phyloP scores from a whole-genome alignment of 1,140 invertebrate genomes.

The Helicoverpa armigera region DNA sequence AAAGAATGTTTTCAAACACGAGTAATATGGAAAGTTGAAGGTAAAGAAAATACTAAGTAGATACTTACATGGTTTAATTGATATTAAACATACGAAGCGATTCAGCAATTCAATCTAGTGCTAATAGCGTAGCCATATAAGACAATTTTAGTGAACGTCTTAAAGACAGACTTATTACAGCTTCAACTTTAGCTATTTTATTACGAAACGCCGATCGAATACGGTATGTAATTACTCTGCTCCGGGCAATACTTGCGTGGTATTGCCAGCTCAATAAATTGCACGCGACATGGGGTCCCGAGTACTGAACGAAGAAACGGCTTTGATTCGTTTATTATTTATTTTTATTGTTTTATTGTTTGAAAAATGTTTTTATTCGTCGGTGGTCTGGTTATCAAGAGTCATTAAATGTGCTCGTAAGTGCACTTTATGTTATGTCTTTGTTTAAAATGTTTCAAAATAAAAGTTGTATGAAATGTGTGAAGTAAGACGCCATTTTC shows the following conservation, averaged over 20 bases:
- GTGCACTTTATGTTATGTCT: no score
- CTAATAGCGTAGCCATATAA: constrained; percentile 5
- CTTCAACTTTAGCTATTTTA: constrained; percentile 23
- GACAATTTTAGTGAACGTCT: constrained; percentile 12
- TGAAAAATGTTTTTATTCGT: background rate
- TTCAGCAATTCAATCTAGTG: background rate
- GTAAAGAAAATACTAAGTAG: no score
- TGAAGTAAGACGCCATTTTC: no score
- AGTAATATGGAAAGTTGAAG: no score
- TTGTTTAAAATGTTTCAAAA: no score
- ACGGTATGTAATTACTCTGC: constrained; percentile 27
- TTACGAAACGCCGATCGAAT: constrained; percentile 20
- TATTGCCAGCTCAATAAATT: constrained; percentile 32
- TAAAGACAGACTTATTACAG: background rate
- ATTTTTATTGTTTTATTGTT: constrained; percentile 13
- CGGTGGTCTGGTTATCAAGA: constrained; percentile 4
- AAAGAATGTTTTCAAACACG: no score
- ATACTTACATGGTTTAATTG: no score
- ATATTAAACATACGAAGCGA: background rate
- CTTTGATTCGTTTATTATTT: constrained; percentile 20
- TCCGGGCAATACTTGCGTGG: constrained; percentile 16
- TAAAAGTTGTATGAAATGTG: no score
- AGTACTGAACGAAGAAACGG: constrained; percentile 19
- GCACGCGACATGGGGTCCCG: constrained; percentile 29
- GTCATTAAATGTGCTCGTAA: no score